A percentile compares a stretch with the other conserved stretches of the same genome.
phyloP scores from a whole-genome alignment of 2,888 invertebrate genomes.

The Sepioteuthis lessoniana region DNA sequence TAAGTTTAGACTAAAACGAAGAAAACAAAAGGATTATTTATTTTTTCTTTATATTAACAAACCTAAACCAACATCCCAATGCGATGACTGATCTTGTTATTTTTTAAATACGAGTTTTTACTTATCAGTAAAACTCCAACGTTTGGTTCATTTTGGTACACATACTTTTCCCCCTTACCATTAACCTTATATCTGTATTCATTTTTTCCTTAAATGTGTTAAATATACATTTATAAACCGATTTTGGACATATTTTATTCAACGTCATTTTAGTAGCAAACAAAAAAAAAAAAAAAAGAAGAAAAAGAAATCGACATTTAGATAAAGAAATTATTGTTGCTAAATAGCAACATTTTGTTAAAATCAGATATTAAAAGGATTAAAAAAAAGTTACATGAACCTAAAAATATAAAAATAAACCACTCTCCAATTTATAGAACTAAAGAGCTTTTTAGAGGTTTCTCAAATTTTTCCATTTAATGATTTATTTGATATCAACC shows the following conservation, averaged over 20 bases:
- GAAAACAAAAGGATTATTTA: constrained; percentile 6
- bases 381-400: not conserved
- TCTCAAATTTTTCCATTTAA: too few relatives aligned
- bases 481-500: too few relatives aligned
- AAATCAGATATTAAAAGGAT: not conserved
- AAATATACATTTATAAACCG: not conserved
- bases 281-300: not conserved
- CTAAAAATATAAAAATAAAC: not conserved
- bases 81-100: not conserved
- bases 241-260: not conserved
- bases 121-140: too few relatives aligned
- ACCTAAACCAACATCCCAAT: not conserved
- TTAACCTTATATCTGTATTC: not conserved
- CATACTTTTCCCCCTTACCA: not conserved
- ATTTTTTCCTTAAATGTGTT: not conserved
- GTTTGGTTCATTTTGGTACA: constrained; percentile 14
- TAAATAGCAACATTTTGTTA: not conserved
- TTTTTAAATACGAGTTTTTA: too few relatives aligned
- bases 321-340: constrained; percentile 12
- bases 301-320: not conserved
- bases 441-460: too few relatives aligned
- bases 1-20: not conserved
- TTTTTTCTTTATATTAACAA: not conserved
- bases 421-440: too few relatives aligned
- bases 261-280: not conserved